Evolutionary conservation across 2,888 invertebrate species (phyloP).

Genomic region (Platerodrilus igneus): DNA sequence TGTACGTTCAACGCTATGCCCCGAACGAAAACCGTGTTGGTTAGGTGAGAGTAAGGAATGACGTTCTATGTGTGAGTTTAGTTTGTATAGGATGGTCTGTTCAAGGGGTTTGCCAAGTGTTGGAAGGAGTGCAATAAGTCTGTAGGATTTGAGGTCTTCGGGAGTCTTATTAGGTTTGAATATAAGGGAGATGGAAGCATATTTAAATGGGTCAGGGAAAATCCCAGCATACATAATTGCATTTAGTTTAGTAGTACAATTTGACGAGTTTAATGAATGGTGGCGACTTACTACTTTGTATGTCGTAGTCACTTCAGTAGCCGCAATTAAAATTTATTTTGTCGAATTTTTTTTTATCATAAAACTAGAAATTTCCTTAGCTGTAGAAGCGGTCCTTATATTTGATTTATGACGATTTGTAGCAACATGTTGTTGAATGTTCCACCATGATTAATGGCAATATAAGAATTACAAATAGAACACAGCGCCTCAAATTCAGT

Average conservation of each 20-base stretch:
- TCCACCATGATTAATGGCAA: background rate
- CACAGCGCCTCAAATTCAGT: background rate
- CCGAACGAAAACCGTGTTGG: too few species aligned
- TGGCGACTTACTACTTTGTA: slow-evolving; percentile 2
- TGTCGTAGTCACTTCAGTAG: slow-evolving; percentile 1
- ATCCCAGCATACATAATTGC: too few species aligned
- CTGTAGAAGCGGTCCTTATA: background rate
- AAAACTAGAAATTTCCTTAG: background rate
- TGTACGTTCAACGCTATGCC: too few species aligned
- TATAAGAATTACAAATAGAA: background rate
- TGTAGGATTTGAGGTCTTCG: too few species aligned
- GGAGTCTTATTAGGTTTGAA: too few species aligned
- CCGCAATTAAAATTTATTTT: background rate
- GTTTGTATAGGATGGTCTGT: too few species aligned
- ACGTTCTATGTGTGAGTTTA: too few species aligned
- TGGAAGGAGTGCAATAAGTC: too few species aligned
- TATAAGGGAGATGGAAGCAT: too few species aligned
- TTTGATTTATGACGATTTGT: background rate
- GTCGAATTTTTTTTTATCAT: slow-evolving; percentile 6
- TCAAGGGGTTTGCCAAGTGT: too few species aligned
- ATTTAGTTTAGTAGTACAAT: slow-evolving; percentile 5
- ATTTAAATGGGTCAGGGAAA: too few species aligned
- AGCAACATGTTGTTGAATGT: background rate
- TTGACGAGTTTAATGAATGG: background rate
- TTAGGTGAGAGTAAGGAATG: too few species aligned